Conservation (phyloP, 2,888 invertebrate species). For the Mimas tiliae region DNA sequence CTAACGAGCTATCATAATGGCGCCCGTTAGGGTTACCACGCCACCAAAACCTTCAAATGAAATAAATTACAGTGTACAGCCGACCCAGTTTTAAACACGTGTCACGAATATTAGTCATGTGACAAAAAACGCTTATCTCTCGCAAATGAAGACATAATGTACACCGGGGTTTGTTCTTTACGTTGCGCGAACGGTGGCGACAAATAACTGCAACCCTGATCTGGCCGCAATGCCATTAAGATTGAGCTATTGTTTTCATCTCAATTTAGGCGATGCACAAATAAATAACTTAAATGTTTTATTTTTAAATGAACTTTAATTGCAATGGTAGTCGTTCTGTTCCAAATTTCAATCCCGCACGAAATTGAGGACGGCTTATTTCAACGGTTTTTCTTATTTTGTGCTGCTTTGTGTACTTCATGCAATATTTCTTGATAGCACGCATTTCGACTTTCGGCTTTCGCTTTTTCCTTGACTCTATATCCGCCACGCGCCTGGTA, state of each 20-base stretch:
- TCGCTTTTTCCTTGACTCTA: no score
- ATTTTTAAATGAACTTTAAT: no score
- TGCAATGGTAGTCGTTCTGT: no score
- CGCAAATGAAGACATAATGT: slow-evolving; percentile 59
- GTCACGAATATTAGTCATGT: slow-evolving; percentile 70
- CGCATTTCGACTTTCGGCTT: no score
- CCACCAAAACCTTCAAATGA: slow-evolving; percentile 70
- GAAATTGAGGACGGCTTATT: no score
- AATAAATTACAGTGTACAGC: slow-evolving; percentile 65
- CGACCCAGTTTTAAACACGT: slow-evolving; percentile 70
- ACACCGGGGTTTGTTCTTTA: slow-evolving; percentile 36
- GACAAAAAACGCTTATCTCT: slow-evolving; percentile 70
- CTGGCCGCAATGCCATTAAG: slow-evolving; percentile 42
- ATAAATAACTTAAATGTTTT: slow-evolving; percentile 38
- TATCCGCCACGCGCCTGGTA: no score
- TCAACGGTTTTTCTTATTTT: no score
- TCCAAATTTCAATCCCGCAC: no score
- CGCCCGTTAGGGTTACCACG: slow-evolving; percentile 67
- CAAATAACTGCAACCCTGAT: slow-evolving; percentile 34
- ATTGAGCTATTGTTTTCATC: slow-evolving; percentile 40
- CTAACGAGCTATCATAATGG: slow-evolving; percentile 83
- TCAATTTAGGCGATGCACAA: slow-evolving; percentile 39
- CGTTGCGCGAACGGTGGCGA: slow-evolving; percentile 10
- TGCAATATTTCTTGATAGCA: no score
- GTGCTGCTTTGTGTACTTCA: no score